Conservation (phyloP, 2,888 invertebrate species). For the Dasysyrphus tricinctus region DNA sequence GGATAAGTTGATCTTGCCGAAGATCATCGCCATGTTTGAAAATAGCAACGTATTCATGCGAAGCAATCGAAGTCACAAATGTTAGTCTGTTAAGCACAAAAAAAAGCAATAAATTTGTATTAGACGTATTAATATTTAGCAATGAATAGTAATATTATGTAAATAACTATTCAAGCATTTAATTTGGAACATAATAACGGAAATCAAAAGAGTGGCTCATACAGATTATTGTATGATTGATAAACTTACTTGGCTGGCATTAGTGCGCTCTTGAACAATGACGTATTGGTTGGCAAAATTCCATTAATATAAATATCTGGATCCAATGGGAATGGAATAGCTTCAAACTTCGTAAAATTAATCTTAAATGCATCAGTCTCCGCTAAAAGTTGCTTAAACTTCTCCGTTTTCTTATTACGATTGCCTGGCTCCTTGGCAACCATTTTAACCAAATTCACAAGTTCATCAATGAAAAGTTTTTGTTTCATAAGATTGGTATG, state of each 20-base stretch:
- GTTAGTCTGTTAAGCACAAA: too few species aligned
- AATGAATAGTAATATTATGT: too few species aligned
- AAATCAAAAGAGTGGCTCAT: neutral
- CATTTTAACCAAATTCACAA: conserved; percentile 93
- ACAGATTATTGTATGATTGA: neutral
- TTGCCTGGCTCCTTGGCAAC: conserved; percentile 96
- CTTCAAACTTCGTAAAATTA: conserved; percentile 95
- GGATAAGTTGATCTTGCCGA: conserved; percentile 97
- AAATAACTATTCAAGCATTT: too few species aligned
- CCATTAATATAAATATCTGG: conserved; percentile 95
- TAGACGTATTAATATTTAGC: neutral
- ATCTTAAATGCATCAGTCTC: conserved; percentile 92
- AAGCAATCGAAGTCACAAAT: conserved; percentile 90
- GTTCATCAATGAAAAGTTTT: conserved; percentile 94
- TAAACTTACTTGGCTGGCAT: conserved; percentile 91
- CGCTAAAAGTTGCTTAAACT: conserved; percentile 92
- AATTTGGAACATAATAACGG: too few species aligned
- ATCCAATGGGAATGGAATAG: conserved; percentile 97
- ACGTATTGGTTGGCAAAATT: conserved; percentile 94
- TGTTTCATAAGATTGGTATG: conserved; percentile 92
- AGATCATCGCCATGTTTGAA: conserved; percentile 99
- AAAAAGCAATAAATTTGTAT: neutral
- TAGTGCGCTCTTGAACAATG: conserved; percentile 96
- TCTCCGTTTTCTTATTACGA: conserved; percentile 95
- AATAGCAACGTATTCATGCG: conserved; percentile 94